phyloP scores from a whole-genome alignment of 2,797 vertebrate species.

The Aselliscus stoliczkanus region DNA sequence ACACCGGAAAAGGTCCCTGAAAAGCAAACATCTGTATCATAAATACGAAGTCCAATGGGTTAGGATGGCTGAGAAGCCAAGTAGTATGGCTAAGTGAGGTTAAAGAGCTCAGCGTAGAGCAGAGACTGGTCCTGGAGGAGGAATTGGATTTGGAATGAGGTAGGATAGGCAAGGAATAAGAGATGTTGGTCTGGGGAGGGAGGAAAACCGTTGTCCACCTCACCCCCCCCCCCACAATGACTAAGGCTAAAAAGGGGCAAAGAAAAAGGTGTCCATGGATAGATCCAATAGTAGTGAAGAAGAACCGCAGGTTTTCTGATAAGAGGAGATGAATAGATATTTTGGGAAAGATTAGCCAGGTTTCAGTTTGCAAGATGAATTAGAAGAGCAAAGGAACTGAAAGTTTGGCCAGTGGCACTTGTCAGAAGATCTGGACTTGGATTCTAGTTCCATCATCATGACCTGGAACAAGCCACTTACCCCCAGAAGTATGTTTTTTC shows the following conservation, averaged over 20 bases:
- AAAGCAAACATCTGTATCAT: background rate
- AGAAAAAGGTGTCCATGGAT: background rate
- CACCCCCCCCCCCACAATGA: background rate
- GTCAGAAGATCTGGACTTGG: background rate
- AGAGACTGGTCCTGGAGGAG: background rate
- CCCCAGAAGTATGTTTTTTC: background rate
- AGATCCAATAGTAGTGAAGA: background rate
- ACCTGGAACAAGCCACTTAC: slow-evolving; percentile 30
- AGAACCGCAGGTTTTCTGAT: background rate
- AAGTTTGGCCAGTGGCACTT: background rate
- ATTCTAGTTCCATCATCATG: background rate
- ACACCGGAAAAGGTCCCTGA: background rate
- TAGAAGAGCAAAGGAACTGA: background rate
- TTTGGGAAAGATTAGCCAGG: background rate
- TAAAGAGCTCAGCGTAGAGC: background rate
- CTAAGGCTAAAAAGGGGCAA: background rate
- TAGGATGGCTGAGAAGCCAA: background rate
- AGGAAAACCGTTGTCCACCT: background rate
- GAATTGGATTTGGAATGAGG: background rate
- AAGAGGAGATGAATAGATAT: slow-evolving; percentile 8
- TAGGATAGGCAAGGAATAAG: background rate
- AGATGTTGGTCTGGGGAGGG: background rate
- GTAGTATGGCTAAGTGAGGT: background rate
- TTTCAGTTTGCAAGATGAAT: background rate
- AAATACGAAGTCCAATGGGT: background rate